Conservation (phyloP, 2,888 invertebrate species). For the Drosophila rellima region DNA sequence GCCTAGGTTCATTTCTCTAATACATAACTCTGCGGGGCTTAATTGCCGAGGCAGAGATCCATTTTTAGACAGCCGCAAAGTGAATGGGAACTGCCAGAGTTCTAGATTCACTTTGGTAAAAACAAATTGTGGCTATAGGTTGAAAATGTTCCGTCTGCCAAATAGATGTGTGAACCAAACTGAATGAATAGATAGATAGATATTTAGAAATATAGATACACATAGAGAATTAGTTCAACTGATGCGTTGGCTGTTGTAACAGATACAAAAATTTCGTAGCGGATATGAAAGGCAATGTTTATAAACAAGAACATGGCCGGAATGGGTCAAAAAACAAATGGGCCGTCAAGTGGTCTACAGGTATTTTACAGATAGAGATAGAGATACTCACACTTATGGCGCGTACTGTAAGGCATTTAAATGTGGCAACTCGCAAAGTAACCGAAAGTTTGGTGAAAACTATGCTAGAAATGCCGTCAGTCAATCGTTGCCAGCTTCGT, state of each 20-base stretch:
- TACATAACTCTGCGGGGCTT: constrained; percentile 45
- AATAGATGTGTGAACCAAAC: constrained; percentile 48
- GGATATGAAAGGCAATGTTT: constrained; percentile 63
- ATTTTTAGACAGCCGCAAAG: constrained; percentile 59
- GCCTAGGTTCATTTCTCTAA: constrained; percentile 14
- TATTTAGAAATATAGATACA: constrained; percentile 6
- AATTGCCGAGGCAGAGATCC: constrained; percentile 65
- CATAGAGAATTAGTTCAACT: constrained; percentile 21
- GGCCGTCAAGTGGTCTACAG: constrained; percentile 34
- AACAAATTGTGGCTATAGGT: constrained; percentile 42
- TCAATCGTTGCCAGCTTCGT: constrained; percentile 16
- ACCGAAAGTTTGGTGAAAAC: constrained; percentile 44
- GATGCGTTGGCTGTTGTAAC: constrained; percentile 49
- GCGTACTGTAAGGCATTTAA: constrained; percentile 68
- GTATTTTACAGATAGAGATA: background rate
- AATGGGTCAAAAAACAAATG: constrained; percentile 31
- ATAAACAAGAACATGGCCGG: constrained; percentile 59
- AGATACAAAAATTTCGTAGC: constrained; percentile 33
- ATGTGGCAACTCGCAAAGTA: constrained; percentile 36
- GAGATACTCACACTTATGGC: constrained; percentile 66
- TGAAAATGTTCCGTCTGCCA: constrained; percentile 45
- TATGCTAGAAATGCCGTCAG: constrained; percentile 43
- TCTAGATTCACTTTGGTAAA: constrained; percentile 49
- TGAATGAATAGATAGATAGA: constrained; percentile 28
- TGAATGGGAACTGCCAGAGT: constrained; percentile 44